Evolutionary conservation across 2,888 invertebrate species (phyloP), one percentile per base, ranked within the genome.

Genomic region (Acrocyrtus sp.): DNA sequence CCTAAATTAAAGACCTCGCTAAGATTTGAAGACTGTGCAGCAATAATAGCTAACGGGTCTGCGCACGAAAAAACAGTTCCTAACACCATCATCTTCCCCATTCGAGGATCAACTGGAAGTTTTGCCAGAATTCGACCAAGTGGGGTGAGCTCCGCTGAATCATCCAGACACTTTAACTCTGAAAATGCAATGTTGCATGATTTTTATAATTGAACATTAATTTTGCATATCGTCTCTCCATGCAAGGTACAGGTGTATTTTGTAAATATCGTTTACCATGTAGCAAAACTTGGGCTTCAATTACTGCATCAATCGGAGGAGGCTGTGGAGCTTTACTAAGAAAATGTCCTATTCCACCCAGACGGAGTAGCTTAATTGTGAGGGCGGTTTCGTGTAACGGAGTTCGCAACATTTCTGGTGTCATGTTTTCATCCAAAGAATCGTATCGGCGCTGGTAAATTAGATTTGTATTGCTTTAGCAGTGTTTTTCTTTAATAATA

Each of bases 401-500:
- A 0, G 98, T 98, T 61, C 98, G 88, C 86, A 98, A 96, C 90
- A 99, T 98, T 87, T 99, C 98, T 0, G 98, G 97, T 0, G 96
- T 95, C 84, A 93, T 90, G 82, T 98, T 95, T 81, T 97, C 92
- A 2, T 95, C 95, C 56, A 95, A 86, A 63, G 88, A 88, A 0
- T 88, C 87, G 84, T 85, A 93, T 19, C 94, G 87, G 0, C 93
- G 56, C 47, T 53, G 39, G n/a, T 22, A 21, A 50, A 50, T n/a
- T 45, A 5, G 45, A 45, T 45, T 10, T 10, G n/a, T n/a, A n/a
- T n/a, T n/a, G n/a, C n/a, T n/a, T n/a, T n/a, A n/a, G n/a, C n/a
- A n/a, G n/a, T n/a, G n/a, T n/a, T n/a, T n/a, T n/a, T n/a, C n/a
- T n/a, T n/a, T n/a, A n/a, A n/a, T n/a, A n/a, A n/a, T n/a, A n/a